Base-by-base conservation (phyloP, 2,113 vertebrate genomes). In the Panurus biarmicus region DNA sequence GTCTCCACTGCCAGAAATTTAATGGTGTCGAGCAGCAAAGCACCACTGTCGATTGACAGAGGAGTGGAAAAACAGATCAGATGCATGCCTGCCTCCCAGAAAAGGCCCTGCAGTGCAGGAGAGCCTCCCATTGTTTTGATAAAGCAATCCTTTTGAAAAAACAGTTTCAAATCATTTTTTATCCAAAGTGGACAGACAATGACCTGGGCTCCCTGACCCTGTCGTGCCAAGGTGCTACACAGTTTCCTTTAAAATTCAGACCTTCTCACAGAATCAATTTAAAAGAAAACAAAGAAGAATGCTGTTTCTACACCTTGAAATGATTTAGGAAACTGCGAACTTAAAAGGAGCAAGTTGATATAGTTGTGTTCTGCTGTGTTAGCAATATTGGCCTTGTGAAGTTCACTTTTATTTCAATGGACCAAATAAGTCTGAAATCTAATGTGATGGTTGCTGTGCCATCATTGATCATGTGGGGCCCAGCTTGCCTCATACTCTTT, bases 11-110 rank as follows among this genome's bases (percentile, higher is more conserved):
- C 94, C 92, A 96, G 87, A 86, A 92, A 84, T 90, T 87, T 80
- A 93, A 93, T 56, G 58, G 77, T 61, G 48, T 65, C 0, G 5
- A 75, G 72, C 72, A 94, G 91, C 93, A 94, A 90, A 96, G 86
- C 7, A 3, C 61, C 74, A 80, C 78, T 87, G 71, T 82, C 14
- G 3, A 82, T 40, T 85, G 92, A 96, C 89, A 93, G 75, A 67
- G 50, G 42, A 67, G 42, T 83, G 74, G 61, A 94, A 94, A 94
- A 94, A 69, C 57, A 89, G 85, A 84, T 74, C 80, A 79, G 75
- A 91, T 76, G 76, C 79, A 64, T 1, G 57, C 51, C 66, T 85
- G 74, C 50, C 61, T 74, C 60, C 7, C 0, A 23, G 62, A 65
- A 89, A 90, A 81, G 8, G 5, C 1, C 1, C 51, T 75, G 40